A percentile compares a stretch with the other conserved stretches of the same genome.
Conservation (phyloP, 1,140 invertebrate species). For the Macrostomum lignano region DNA sequence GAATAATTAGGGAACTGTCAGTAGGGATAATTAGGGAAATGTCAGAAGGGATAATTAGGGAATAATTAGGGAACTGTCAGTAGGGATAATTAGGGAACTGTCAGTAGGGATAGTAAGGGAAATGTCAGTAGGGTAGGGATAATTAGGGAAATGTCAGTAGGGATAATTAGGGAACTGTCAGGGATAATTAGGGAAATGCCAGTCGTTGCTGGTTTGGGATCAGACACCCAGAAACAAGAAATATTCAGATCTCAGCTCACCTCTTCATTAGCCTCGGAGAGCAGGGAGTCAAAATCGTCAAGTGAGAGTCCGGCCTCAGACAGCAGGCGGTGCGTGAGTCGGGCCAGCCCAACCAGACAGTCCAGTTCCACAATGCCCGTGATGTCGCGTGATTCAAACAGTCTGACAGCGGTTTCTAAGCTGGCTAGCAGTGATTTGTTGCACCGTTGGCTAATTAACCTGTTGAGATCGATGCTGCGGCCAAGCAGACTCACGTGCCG, state of each 20-base stretch:
- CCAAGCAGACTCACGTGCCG: conserved; percentile 79
- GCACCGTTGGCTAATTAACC: conserved; percentile 72
- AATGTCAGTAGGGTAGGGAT: no score
- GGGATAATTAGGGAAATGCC: no score
- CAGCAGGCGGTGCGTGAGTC: conserved; percentile 68
- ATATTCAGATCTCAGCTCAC: no score
- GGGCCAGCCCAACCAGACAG: conserved; percentile 62
- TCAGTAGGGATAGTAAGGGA: no score
- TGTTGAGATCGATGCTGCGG: conserved; percentile 78
- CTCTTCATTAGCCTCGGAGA: conserved; percentile 84
- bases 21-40: no score
- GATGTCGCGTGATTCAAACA: conserved; percentile 86
- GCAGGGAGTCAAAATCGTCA: conserved; percentile 81
- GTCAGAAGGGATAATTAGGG: no score
- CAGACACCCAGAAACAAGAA: conserved; percentile 66
- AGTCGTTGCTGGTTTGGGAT: no score
- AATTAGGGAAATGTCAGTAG: no score
- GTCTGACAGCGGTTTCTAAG: conserved; percentile 63
- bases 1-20: no score
- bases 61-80: no score
- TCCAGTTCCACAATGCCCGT: conserved; percentile 92
- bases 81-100: no score
- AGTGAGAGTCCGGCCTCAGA: conserved; percentile 61
- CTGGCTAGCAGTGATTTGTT: conserved; percentile 82
- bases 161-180: no score